Conservation (phyloP, 2,797 vertebrate species). For the Mormyrops attenuatus region DNA sequence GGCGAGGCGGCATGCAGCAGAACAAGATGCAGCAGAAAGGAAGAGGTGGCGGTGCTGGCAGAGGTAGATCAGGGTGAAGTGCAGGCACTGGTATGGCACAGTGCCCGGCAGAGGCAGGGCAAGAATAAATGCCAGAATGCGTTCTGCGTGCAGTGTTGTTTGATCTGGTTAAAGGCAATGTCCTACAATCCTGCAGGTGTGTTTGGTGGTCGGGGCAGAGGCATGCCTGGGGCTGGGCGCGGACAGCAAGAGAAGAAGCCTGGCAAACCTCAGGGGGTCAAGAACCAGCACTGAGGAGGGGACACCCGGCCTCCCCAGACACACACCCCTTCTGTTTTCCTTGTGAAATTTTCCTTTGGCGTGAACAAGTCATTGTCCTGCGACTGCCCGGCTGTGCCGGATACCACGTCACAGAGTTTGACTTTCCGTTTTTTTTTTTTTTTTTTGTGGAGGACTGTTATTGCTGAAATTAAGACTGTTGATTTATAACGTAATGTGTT, state of each 20-base stretch:
- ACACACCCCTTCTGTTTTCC: not conserved
- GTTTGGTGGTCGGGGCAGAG: constrained; percentile 81
- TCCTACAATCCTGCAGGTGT: constrained; percentile 55
- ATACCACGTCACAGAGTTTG: not conserved
- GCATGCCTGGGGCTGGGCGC: constrained; percentile 66
- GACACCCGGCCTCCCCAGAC: not conserved
- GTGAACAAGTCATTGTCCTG: not conserved
- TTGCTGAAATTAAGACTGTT: not conserved
- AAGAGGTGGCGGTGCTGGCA: constrained; percentile 43
- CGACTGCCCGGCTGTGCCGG: not conserved
- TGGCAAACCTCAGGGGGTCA: constrained; percentile 75
- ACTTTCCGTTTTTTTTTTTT: not conserved
- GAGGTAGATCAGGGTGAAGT: constrained; percentile 60
- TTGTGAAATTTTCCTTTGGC: not conserved
- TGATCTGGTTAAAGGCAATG: not conserved
- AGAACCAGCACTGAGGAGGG: constrained; percentile 73
- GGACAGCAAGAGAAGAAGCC: constrained; percentile 87
- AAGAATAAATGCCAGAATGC: not conserved
- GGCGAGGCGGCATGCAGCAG: constrained; percentile 71
- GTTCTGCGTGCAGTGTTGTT: not conserved
- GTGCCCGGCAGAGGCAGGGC: not conserved
- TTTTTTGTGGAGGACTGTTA: not conserved
- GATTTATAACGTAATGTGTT: not conserved
- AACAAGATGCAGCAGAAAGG: constrained; percentile 12
- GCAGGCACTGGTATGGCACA: too few species aligned